Percentiles rank a stretch among this genome's conserved stretches.
These are phyloP conservation scores for Batillaria attramentaria DNA, from an alignment of 1,140 invertebrate genomes.

Conservation along the genomic window DNA sequence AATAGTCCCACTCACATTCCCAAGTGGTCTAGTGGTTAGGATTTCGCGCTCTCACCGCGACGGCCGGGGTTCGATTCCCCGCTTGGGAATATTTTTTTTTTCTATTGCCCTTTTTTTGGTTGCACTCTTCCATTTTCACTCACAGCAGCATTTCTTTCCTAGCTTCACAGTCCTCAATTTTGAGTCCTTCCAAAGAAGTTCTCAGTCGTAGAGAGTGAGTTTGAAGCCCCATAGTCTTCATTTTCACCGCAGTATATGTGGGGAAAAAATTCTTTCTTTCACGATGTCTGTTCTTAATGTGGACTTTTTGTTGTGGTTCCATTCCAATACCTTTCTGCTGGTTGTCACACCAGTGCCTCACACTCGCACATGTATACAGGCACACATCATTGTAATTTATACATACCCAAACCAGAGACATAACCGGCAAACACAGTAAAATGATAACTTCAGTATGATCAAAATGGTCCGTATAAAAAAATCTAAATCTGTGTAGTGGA, in stretches of 20 bases:
- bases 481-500: too few relatives aligned
- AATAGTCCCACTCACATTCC: background rate
- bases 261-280: too few relatives aligned
- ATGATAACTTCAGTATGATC: too few relatives aligned
- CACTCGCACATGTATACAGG: too few relatives aligned
- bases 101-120: background rate
- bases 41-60: slow-evolving; percentile 35
- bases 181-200: background rate
- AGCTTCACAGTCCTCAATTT: background rate
- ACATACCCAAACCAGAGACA: too few relatives aligned
- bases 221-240: background rate
- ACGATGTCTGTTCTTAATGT: too few relatives aligned
- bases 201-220: background rate
- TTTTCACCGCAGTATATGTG: background rate
- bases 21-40: slow-evolving; percentile 34
- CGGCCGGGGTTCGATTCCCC: slow-evolving; percentile 31
- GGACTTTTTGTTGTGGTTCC: too few relatives aligned
- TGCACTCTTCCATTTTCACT: background rate
- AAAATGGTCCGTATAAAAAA: too few relatives aligned
- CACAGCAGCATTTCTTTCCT: background rate
- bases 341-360: too few relatives aligned
- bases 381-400: too few relatives aligned
- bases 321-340: too few relatives aligned
- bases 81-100: slow-evolving; percentile 24
- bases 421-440: too few relatives aligned